Base-by-base conservation (phyloP, 2,888 invertebrate genomes). In the Tetranychus piercei region DNA sequence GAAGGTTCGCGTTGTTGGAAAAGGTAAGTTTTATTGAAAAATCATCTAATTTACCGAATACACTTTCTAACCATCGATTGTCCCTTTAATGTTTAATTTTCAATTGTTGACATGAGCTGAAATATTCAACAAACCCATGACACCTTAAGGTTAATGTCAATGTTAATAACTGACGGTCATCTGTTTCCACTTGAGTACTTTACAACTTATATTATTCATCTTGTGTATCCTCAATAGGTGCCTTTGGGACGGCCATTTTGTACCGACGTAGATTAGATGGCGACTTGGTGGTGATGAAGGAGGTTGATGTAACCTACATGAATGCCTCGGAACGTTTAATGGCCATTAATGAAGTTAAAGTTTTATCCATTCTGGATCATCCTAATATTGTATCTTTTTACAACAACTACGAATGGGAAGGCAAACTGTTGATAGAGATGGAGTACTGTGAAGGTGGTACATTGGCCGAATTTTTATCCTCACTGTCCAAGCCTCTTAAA, bases 371-470 rank as follows among this genome's bases (percentile, higher is more conserved):
- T 79, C 82, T 90, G 71, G 86, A 88, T 79, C 90, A 90, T 82
- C 88, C 88, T 2, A 88, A 89, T 81, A 89, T 90, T 76, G 87
- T 89, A 72, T 86, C 87, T 79, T 90, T 90, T 80, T 85, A 87
- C 79, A 88, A 89, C 78, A 89, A 88, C 80, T 89, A 89, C 80
- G 88, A 89, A 80, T 86, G 86, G 79, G 88, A 89, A 78, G 88
- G 88, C 11, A 85, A 86, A 4, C 81, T 89, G 43, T 86, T 88
- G 81, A 89, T 89, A 77, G 88, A 90, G 82, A 90, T 90, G 89
- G 89, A 90, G 80, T 90, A 88, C 81, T 89, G 89, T 4, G 88
- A 89, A 81, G 88, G 88, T 22, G 89, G 85, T 11, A 89, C 88
- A 4, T 81, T 90, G 76, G 86, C 88, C 0, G 88, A 89, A 79